Base-by-base conservation (phyloP, 2,888 invertebrate genomes). In the Plagodis pulveraria region DNA sequence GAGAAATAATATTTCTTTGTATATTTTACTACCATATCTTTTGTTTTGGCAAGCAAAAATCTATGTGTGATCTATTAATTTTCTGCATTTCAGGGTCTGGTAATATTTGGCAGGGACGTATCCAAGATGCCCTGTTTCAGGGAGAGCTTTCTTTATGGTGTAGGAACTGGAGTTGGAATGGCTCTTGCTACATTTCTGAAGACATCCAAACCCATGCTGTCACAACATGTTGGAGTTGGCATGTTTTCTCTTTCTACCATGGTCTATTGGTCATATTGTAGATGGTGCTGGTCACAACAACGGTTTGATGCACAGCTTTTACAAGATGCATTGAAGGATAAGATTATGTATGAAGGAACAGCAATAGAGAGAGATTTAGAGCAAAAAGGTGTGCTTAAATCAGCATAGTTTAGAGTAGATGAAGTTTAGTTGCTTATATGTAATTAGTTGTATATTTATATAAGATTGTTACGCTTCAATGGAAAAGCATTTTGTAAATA, bases 71-170 rank as follows among this genome's bases (percentile, higher is more conserved):
- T 4, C 22, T 22, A 22, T 22, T 22, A 10, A 9, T 9, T 36
- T 42, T 43, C 40, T 9, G 7, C 22, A 42, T 48, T 56, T 86
- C 50, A 95, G 95, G 88, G 93, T 38, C 67, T 95, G 6, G 78
- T 93, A 9, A 70, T 96, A 50, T 96, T 96, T 81, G 96, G 96
- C 8, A 92, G 95, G 69, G 96, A 97, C 84, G 80, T 97, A 32
- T 89, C 95, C 0, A 93, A 96, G 86, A 96, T 97, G 61, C 97
- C 97, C 0, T 97, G 97, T 83, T 97, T 97, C 81, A 93, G 96
- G 63, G 95, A 94, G 73, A 96, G 96, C 78, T 95, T 96, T 75
- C 78, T 97, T 0, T 95, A 96, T 83, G 97, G 97, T 8, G 94
- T 97, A 52, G 84, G 94, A 51, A 93, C 96, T 46, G 97, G 97